Conservation (phyloP, 2,797 vertebrate genomes). For the Meriones psammophilus region DNA sequence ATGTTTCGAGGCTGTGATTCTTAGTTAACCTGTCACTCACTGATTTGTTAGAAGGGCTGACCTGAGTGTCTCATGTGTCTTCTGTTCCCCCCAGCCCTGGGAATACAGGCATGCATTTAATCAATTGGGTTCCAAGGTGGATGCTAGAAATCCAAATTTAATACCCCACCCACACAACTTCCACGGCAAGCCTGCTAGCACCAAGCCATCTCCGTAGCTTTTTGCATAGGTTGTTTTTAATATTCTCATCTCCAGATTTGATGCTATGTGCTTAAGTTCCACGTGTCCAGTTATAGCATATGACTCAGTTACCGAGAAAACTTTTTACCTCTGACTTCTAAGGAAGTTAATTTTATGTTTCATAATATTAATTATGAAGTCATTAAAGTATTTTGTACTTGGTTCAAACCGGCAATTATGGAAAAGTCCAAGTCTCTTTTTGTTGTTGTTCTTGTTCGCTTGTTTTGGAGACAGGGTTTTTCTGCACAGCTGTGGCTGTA, state of each 20-base stretch:
- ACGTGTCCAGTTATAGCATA: not conserved
- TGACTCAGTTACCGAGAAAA: not conserved
- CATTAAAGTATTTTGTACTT: conserved; percentile 19
- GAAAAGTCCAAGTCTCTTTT: conserved; percentile 9
- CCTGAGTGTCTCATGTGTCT: not conserved
- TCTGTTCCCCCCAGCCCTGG: not conserved
- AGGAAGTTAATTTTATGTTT: conserved; percentile 57
- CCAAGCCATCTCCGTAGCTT: not conserved
- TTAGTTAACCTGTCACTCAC: not conserved
- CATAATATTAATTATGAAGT: conserved; percentile 28
- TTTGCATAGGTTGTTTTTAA: not conserved
- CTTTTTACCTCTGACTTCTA: conserved; percentile 3
- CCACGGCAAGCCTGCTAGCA: no score
- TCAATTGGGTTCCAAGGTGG: not conserved
- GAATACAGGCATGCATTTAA: not conserved
- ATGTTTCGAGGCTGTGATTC: not conserved
- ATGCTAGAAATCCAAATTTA: not conserved
- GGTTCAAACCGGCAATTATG: conserved; percentile 42
- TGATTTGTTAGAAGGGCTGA: not conserved
- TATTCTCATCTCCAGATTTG: not conserved
- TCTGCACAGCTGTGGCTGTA: not conserved
- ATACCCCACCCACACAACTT: not conserved
- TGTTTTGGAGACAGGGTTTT: not conserved
- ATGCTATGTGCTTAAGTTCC: not conserved
- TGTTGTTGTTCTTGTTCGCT: not conserved